Evolutionary conservation across 2,888 invertebrate genomes (phyloP).

Genomic region (Dasysyrphus albostriatus): DNA sequence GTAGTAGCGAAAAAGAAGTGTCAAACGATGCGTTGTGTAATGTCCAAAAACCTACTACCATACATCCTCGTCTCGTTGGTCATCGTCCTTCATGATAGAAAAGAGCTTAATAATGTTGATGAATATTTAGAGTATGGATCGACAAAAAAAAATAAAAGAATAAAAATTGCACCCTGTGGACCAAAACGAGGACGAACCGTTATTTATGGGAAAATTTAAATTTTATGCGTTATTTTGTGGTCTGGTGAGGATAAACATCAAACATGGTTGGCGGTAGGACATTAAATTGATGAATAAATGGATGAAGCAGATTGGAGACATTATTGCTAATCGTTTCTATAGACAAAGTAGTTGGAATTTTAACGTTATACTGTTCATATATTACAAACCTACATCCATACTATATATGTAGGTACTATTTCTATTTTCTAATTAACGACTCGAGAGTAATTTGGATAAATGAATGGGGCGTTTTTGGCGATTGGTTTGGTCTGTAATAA

Average conservation of each 20-base stretch:
- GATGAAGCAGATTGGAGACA: conserved; percentile 52
- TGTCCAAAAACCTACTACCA: conserved; percentile 11
- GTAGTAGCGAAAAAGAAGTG: conserved; percentile 32
- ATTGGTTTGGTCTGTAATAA: conserved; percentile 16
- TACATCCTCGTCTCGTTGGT: neutral
- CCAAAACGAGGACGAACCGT: conserved; percentile 20
- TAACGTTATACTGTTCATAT: conserved; percentile 26
- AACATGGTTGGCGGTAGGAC: conserved; percentile 15
- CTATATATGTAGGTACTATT: neutral
- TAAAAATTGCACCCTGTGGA: conserved; percentile 25
- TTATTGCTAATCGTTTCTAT: conserved; percentile 58
- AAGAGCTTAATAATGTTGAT: conserved; percentile 53
- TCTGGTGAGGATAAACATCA: conserved; percentile 37
- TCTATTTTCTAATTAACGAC: conserved; percentile 64
- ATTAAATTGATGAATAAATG: conserved; percentile 51
- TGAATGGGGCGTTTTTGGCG: conserved; percentile 23
- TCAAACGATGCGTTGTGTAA: conserved; percentile 61
- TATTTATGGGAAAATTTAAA: conserved; percentile 57
- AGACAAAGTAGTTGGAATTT: conserved; percentile 46
- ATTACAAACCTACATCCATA: neutral
- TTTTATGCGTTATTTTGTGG: conserved; percentile 51
- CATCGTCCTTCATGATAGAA: conserved; percentile 32
- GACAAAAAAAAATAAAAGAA: conserved; percentile 10
- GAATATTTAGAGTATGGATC: conserved; percentile 44
- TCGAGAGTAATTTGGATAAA: conserved; percentile 57